A percentile compares a stretch with the other conserved stretches of the same genome.
Conservation (phyloP, 30 jellyfish, hydroid and myxozoan species). For the Haliclystus octoradiatus region DNA sequence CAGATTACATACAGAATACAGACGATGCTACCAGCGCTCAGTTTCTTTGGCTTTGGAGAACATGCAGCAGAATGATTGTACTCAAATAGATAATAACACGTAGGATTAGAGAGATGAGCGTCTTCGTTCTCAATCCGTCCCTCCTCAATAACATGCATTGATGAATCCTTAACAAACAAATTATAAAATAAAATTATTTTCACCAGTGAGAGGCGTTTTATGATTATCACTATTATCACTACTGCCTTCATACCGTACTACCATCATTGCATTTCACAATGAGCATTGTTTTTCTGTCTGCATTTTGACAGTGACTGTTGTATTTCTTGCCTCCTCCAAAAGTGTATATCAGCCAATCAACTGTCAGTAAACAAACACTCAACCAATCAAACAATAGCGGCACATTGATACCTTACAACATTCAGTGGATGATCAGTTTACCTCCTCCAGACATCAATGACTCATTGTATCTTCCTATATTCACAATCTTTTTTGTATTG, state of each 20-base stretch:
- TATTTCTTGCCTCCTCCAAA: background rate
- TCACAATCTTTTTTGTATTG: background rate
- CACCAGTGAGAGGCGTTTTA: background rate
- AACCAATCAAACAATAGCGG: background rate
- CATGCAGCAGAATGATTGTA: conserved; percentile 76
- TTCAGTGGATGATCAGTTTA: too few species aligned
- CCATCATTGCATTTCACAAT: background rate
- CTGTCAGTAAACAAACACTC: background rate
- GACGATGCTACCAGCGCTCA: conserved; percentile 70
- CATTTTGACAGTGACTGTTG: background rate
- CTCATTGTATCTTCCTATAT: background rate
- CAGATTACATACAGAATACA: conserved; percentile 70
- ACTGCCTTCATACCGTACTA: background rate
- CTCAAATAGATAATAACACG: conserved; percentile 72
- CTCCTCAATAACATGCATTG: conserved; percentile 62
- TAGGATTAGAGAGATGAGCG: conserved; percentile 3
- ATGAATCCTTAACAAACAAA: conserved; percentile 25
- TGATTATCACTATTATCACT: background rate
- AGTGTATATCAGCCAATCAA: background rate
- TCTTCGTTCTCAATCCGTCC: conserved; percentile 46
- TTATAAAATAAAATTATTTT: too few species aligned
- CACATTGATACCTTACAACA: background rate
- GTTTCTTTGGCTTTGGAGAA: conserved; percentile 14
- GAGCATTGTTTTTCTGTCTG: background rate
- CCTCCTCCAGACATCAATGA: background rate